Conservation (phyloP, 2,888 invertebrate genomes). For the Napeogenes sylphis region DNA sequence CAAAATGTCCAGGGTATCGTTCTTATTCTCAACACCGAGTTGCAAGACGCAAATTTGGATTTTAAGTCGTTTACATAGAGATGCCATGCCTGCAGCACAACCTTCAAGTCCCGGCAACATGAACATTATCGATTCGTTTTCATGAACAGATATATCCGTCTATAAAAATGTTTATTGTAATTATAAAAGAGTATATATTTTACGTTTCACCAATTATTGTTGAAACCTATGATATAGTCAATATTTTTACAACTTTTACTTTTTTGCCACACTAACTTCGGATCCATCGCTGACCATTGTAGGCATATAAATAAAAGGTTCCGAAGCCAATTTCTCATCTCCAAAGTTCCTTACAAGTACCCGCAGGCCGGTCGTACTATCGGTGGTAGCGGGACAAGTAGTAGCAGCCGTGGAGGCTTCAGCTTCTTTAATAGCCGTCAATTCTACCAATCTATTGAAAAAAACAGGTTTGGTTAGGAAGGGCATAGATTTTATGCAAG, state of each 20-base stretch:
- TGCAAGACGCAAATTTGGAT: slow-evolving; percentile 76
- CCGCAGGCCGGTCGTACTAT: slow-evolving; percentile 68
- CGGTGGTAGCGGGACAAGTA: slow-evolving; percentile 36
- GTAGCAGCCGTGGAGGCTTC: slow-evolving; percentile 60
- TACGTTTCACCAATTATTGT: too few species aligned
- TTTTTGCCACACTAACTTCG: slow-evolving; percentile 48
- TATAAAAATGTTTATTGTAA: slow-evolving; percentile 30
- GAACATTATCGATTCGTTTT: slow-evolving; percentile 72
- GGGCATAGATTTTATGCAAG: neutral
- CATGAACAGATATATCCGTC: slow-evolving; percentile 65
- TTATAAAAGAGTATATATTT: too few species aligned
- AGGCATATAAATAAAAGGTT: slow-evolving; percentile 74
- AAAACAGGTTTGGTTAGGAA: neutral
- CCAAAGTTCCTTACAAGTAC: slow-evolving; percentile 80
- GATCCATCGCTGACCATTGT: slow-evolving; percentile 71
- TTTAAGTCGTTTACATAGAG: slow-evolving; percentile 70
- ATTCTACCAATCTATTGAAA: slow-evolving; percentile 64
- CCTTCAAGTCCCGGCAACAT: slow-evolving; percentile 85
- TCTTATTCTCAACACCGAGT: slow-evolving; percentile 60
- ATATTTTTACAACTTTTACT: too few species aligned
- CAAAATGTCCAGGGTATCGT: slow-evolving; percentile 68
- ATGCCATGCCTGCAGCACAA: slow-evolving; percentile 72
- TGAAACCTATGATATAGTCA: too few species aligned
- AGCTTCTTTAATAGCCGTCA: slow-evolving; percentile 71
- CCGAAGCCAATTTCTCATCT: slow-evolving; percentile 74